Conservation (phyloP, 2,888 invertebrate genomes). For the Lathronympha strigana region DNA sequence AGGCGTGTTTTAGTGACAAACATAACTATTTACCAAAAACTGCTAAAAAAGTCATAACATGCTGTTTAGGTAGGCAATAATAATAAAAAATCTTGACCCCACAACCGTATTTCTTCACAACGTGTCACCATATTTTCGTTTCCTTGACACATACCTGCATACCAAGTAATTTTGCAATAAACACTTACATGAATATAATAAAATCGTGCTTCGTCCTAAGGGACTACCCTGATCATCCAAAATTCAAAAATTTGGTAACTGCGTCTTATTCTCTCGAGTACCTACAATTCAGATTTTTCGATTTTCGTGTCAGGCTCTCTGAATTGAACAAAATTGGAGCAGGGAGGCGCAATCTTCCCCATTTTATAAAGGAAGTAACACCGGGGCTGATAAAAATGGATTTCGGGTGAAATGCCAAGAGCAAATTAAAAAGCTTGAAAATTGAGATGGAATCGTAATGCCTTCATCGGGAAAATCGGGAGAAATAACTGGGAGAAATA, state of each 20-base stretch:
- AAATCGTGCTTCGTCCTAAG: too few species aligned
- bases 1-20: too few species aligned
- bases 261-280: too few species aligned
- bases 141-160: neutral
- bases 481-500: neutral
- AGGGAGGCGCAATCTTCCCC: conserved; percentile 25
- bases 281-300: too few species aligned
- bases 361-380: conserved; percentile 38
- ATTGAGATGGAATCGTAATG: neutral
- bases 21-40: too few species aligned
- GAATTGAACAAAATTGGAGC: conserved; percentile 36
- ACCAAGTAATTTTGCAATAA: too few species aligned
- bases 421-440: conserved; percentile 34
- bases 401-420: conserved; percentile 34
- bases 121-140: neutral
- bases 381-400: conserved; percentile 30
- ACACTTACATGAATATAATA: too few species aligned
- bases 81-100: neutral
- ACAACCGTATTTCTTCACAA: neutral
- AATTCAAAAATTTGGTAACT: too few species aligned
- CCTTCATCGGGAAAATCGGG: neutral
- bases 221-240: too few species aligned
- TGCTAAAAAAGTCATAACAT: neutral
- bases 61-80: too few species aligned
- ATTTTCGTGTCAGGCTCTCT: conserved; percentile 17